Evolutionary conservation across 1,140 invertebrate genomes (phyloP).

Genomic region (Ruditapes philippinarum): DNA sequence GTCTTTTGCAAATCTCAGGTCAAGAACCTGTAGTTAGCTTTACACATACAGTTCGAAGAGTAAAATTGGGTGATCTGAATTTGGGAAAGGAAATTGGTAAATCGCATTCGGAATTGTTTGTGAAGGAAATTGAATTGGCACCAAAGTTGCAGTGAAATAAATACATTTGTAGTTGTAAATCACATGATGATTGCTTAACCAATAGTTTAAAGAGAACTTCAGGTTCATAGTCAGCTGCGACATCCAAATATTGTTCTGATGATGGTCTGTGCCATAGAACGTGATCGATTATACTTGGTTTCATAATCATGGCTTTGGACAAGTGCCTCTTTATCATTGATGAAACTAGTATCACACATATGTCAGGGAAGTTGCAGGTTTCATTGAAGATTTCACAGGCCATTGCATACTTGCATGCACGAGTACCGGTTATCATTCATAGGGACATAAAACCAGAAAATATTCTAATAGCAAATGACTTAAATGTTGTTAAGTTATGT

Average conservation of each 20-base stretch:
- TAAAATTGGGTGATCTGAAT: too few relatives aligned
- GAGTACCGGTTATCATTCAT: conserved; percentile 52
- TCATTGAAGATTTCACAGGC: conserved; percentile 45
- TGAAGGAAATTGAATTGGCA: conserved; percentile 43
- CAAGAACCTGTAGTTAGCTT: too few relatives aligned
- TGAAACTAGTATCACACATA: too few relatives aligned
- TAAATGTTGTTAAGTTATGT: conserved; percentile 53
- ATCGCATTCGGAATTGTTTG: conserved; percentile 57
- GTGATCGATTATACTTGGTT: conserved; percentile 41
- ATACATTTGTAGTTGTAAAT: background rate
- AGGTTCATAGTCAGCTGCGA: conserved; percentile 51
- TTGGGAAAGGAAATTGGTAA: conserved; percentile 53
- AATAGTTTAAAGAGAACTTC: conserved; percentile 46
- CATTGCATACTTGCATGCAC: conserved; percentile 59
- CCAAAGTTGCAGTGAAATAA: conserved; percentile 55
- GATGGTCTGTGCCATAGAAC: conserved; percentile 30
- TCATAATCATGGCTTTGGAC: too few relatives aligned
- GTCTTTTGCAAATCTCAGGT: too few relatives aligned
- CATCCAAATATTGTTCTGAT: conserved; percentile 72
- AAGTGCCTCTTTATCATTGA: too few relatives aligned
- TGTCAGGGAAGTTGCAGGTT: background rate
- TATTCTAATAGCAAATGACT: conserved; percentile 43
- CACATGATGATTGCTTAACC: conserved; percentile 30
- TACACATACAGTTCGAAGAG: too few relatives aligned
- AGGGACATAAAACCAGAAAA: conserved; percentile 69